Percentiles rank a stretch among this genome's conserved stretches.
Evolutionary conservation across 2,113 vertebrate species (phyloP).

Genomic region (Pantherophis guttatus): DNA sequence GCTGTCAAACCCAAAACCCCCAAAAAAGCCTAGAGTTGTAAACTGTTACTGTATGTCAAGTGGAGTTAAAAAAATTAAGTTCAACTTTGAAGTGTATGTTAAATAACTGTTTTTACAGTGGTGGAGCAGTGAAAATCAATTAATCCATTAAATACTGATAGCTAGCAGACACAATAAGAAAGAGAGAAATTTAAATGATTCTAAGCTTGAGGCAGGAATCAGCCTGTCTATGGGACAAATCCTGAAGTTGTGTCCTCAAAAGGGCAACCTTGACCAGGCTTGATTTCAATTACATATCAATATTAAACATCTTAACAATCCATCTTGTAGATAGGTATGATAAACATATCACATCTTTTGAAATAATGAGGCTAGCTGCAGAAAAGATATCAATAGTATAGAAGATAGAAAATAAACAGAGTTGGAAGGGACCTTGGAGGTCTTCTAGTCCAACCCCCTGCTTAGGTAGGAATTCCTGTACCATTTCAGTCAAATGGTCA

Average conservation of each 20-base stretch:
- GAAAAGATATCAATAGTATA: no score
- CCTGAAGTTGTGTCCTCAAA: not conserved
- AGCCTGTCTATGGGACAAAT: not conserved
- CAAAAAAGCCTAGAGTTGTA: not conserved
- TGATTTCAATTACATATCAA: not conserved
- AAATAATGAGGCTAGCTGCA: not conserved
- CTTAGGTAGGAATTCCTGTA: accelerated
- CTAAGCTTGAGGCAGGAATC: not conserved
- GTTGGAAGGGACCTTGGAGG: no score
- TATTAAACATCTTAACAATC: not conserved
- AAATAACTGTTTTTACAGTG: not conserved
- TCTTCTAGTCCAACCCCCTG: no score
- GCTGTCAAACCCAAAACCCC: not conserved
- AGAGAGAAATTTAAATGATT: not conserved
- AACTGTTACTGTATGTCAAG: not conserved
- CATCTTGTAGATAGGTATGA: not conserved
- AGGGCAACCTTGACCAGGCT: not conserved
- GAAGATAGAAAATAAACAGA: no score
- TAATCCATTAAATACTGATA: not conserved
- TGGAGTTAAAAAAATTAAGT: not conserved
- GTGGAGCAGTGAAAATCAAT: not conserved
- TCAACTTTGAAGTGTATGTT: not conserved
- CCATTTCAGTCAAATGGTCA: no score
- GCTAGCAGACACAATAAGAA: not conserved
- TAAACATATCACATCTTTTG: not conserved